These are phyloP conservation scores for Anguilla megastoma DNA, from an alignment of 2,797 vertebrate species.

Conservation along the genomic window DNA sequence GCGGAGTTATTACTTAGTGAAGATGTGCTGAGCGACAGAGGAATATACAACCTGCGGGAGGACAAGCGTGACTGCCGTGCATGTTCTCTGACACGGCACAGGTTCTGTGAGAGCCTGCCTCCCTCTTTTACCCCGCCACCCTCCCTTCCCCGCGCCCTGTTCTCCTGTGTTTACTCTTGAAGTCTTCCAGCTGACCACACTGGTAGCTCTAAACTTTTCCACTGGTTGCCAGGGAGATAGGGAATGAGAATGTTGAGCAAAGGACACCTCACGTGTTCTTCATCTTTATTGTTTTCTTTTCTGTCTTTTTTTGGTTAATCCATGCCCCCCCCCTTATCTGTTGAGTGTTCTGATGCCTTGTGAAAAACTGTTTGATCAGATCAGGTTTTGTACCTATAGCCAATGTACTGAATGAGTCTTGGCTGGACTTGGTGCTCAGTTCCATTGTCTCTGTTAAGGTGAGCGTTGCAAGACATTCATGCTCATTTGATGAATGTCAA, in stretches of 20 bases:
- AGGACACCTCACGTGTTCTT: neutral
- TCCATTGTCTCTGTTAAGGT: neutral
- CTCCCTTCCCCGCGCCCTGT: neutral
- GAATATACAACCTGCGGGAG: conserved; percentile 1
- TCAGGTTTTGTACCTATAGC: neutral
- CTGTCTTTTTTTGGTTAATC: neutral
- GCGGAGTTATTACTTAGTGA: neutral
- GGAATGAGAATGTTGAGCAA: neutral
- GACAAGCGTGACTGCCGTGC: neutral
- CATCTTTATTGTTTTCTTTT: neutral
- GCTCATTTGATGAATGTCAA: neutral
- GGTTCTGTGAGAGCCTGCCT: conserved; percentile 1
- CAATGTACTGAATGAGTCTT: neutral
- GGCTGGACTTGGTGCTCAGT: neutral
- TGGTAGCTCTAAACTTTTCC: conserved; percentile 17
- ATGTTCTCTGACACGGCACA: neutral
- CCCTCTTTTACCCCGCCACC: neutral
- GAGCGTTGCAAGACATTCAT: neutral
- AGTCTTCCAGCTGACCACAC: conserved; percentile 13
- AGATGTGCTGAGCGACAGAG: neutral
- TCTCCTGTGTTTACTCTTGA: conserved; percentile 11
- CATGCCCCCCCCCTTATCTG: neutral
- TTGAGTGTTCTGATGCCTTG: neutral
- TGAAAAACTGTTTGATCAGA: neutral
- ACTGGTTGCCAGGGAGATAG: conserved; percentile 17